Base-by-base conservation (phyloP, 2,797 vertebrate genomes). In the Dendrocincla tyrannina region DNA sequence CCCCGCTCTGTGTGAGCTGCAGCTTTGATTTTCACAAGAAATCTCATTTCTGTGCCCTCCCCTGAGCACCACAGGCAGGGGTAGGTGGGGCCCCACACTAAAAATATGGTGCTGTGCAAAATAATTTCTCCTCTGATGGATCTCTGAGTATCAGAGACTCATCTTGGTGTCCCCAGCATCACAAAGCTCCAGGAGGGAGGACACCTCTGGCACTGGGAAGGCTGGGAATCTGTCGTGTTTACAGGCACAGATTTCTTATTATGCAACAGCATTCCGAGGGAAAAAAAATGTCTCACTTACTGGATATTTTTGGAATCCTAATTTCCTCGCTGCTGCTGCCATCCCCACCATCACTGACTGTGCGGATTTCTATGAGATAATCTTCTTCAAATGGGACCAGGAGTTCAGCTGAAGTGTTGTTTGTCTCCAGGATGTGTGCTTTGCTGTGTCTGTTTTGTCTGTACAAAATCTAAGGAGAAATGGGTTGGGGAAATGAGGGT, bases 221-320 rank as follows among this genome's bases (percentile, higher is more conserved):
- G 22, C 86, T 81, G 63, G 30, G 72, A 27, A 74, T 75, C 63
- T 69, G 17, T 37, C 20, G 46, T 67, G 44, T 28, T 75, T 59
- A 0, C 33, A 91, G 80, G 49, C 74, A 50, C n/a, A 80, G 55
- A 76, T 88, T 96, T 89, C 58, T 91, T 69, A 33, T 80, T 85
- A 93, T 0, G 5, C 59, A 82, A 59, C 47, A 92, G 16, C 17
- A 33, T 59, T 85, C 68, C 23, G 53, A 64, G 56, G 23, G 18
- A 13, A 1, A 3, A 4, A 11, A 30, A 27, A 56, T 11, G 58
- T 25, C 58, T 87, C 84, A 98, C 98, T 93, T 98, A 99, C 99
- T 99, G 49, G 98, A 99, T 98, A 99, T 98, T 97, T 98, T 98
- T 97, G 99, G 98, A 97, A 99, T 99, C 97, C 98, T 98, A 82